Evolutionary conservation across 1,140 invertebrate species (phyloP), one percentile per base, ranked within the genome.

Genomic region (Saccostrea glomerata): DNA sequence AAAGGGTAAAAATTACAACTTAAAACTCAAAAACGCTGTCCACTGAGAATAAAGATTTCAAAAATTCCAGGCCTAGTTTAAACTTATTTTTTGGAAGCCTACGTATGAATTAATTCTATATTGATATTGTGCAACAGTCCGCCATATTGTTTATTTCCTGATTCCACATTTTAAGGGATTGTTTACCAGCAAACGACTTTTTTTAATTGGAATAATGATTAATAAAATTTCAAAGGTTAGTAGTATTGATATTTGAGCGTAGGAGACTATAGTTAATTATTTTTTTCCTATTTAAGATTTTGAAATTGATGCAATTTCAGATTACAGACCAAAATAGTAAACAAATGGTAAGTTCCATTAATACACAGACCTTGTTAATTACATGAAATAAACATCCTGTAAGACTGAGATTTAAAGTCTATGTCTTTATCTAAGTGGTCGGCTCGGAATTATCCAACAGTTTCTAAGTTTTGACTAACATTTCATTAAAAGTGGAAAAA

Each of bases 391-490:
- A 77, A 77, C 70, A 77, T 40, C 70, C 70, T 77, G 70, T 77
- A 77, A 25, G 25, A 77, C 70, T 30, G 17, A 77, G 2, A 77
- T 30, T 77, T 77, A 30, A 15, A 77, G 23, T 77, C 23, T 30
- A 25, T 77, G 25, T 77, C 70, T 77, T 77, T 77, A 77, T 77
- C 70, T 77, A 77, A 77, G 70, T 77, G 70, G 25, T 36, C 25
- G 70, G 23, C 25, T 77, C 70, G 15, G 70, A 13, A 77, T 77
- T 77, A 30, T 77, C 70, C 70, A 77, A 30, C 30, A 77, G 23
- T 77, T 77, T 77, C 70, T 77, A 77, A 77, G 70, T 77, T 77
- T 77, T 77, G 70, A 77, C 70, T 77, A 77, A 77, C 70, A 77
- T 77, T 77, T 77, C 70, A 77, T 77, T 77, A 77, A 77, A 77